phyloP scores from a whole-genome alignment of 2,888 invertebrate genomes.

The Tipula lateralis region DNA sequence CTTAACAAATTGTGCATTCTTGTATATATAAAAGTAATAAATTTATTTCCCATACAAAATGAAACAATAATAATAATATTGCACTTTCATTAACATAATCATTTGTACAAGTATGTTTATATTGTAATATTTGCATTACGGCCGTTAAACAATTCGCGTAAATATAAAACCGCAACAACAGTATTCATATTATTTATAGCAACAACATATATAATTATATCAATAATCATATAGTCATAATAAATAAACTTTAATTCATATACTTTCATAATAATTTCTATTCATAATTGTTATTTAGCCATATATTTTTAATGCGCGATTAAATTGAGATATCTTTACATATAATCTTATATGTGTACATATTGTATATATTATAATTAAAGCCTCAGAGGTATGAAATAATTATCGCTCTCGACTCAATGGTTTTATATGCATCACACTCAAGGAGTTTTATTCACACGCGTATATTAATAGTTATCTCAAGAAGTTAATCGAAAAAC shows the following conservation, averaged over 20 bases:
- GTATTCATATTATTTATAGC: background rate
- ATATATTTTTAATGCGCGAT: background rate
- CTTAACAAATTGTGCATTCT: background rate
- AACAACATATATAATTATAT: background rate
- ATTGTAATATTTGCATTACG: background rate
- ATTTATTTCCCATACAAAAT: background rate
- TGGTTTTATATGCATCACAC: conserved; percentile 29
- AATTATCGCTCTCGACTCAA: conserved; percentile 30
- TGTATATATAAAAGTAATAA: background rate
- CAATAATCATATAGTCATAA: background rate
- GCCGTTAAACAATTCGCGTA: background rate
- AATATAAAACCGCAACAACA: background rate
- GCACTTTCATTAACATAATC: background rate
- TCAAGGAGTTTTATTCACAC: conserved; percentile 25
- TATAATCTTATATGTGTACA: background rate
- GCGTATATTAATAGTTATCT: background rate
- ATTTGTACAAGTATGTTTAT: background rate
- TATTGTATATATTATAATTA: conserved; percentile 25
- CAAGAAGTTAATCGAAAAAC: background rate
- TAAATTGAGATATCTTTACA: background rate
- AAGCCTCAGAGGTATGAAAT: conserved; percentile 25
- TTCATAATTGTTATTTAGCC: background rate
- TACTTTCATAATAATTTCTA: conserved; percentile 9
- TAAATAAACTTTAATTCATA: background rate
- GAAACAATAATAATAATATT: background rate